phyloP scores from a whole-genome alignment of 2,113 vertebrate species.

The Copsychus sechellarum region DNA sequence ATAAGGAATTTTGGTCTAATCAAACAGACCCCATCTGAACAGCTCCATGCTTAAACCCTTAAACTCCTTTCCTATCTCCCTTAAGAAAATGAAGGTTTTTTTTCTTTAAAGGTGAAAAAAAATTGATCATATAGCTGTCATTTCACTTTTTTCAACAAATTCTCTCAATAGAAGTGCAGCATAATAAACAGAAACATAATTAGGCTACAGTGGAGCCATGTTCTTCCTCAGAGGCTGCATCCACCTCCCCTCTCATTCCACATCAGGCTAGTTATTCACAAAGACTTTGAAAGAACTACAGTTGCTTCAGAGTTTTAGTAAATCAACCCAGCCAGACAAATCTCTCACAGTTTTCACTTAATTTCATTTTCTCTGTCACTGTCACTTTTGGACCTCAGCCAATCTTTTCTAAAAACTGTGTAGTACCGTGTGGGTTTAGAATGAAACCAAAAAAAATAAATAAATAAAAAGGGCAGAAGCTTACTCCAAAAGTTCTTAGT shows the following conservation, averaged over 20 bases:
- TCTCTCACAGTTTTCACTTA: neutral
- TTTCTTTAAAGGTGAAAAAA: neutral
- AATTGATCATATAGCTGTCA: neutral
- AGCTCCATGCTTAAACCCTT: neutral
- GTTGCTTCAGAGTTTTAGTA: neutral
- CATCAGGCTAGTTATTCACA: neutral
- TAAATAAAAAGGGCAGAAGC: neutral
- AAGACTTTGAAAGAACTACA: neutral
- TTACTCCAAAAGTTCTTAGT: neutral
- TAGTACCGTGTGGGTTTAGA: neutral
- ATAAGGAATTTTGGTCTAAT: constrained; percentile 54
- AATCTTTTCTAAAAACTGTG: neutral
- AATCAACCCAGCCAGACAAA: neutral
- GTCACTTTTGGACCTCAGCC: neutral
- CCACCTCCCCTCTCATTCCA: neutral
- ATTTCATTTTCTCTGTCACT: neutral
- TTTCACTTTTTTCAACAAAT: neutral
- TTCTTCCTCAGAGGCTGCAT: neutral
- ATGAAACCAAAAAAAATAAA: neutral
- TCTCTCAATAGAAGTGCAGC: neutral
- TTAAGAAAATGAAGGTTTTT: neutral
- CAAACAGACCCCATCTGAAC: constrained; percentile 19
- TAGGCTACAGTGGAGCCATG: neutral
- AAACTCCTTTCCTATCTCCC: neutral
- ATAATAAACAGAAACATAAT: neutral